Percentiles rank a stretch among this genome's conserved stretches.
These are phyloP conservation scores for Antennarius maculatus DNA, from an alignment of 2,797 vertebrate species.

Conservation along the genomic window DNA sequence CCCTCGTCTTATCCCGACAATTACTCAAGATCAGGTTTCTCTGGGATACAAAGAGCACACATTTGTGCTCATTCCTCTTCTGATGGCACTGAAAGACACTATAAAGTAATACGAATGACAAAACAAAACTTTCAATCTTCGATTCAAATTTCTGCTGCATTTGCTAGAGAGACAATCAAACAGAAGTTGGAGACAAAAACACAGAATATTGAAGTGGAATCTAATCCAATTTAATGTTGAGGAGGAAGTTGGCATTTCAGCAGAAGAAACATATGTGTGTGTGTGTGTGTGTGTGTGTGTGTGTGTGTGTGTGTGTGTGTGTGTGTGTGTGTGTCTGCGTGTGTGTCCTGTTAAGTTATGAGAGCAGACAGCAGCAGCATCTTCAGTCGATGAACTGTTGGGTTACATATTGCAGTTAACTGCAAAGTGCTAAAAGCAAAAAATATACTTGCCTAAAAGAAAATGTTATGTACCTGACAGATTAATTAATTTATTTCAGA, in stretches of 20 bases:
- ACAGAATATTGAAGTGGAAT: neutral
- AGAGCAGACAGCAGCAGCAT: neutral
- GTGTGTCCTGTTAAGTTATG: conserved; percentile 28
- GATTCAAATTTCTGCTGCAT: neutral
- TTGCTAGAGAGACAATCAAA: neutral
- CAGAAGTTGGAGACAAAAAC: neutral
- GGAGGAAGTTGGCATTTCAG: neutral
- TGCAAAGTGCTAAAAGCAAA: neutral
- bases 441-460: too few species aligned
- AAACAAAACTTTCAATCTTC: conserved; percentile 16
- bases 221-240: neutral
- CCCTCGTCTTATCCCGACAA: conserved; percentile 73
- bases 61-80: conserved; percentile 56
- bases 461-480: too few species aligned
- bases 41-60: conserved; percentile 49
- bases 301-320: neutral
- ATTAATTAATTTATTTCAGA: too few species aligned
- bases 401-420: neutral
- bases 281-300: conserved; percentile 1
- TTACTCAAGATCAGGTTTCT: conserved; percentile 69
- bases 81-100: conserved; percentile 51
- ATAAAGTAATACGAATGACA: conserved; percentile 18
- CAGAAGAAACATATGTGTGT: neutral
- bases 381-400: neutral
- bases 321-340: neutral